These are phyloP conservation scores for Strix occidentalis DNA, from an alignment of 2,797 vertebrate genomes.

Conservation along the genomic window DNA sequence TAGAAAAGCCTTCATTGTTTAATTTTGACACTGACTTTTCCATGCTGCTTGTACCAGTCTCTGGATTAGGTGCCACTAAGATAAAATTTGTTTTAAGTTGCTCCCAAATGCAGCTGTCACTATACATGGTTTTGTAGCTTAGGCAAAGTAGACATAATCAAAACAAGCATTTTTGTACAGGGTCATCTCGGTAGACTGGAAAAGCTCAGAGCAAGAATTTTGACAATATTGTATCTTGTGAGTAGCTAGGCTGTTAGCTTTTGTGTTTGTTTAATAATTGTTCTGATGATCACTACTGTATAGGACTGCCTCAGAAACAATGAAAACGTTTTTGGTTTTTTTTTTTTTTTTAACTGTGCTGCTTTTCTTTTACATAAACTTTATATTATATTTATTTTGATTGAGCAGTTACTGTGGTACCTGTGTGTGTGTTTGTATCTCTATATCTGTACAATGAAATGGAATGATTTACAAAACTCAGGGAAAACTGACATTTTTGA, in stretches of 20 bases:
- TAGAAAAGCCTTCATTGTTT: slow-evolving; percentile 96
- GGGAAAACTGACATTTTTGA: slow-evolving; percentile 68
- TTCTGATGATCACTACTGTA: neutral
- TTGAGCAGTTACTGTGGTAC: neutral
- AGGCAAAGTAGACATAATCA: slow-evolving; percentile 74
- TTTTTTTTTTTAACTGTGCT: neutral
- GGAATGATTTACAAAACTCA: slow-evolving; percentile 49
- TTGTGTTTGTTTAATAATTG: slow-evolving; percentile 39
- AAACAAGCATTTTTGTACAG: slow-evolving; percentile 73
- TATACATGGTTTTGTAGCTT: slow-evolving; percentile 72
- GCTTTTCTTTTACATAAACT: neutral
- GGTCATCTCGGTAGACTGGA: slow-evolving; percentile 66
- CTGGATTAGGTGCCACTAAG: slow-evolving; percentile 83
- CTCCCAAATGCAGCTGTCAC: slow-evolving; percentile 81
- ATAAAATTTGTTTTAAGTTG: slow-evolving; percentile 84
- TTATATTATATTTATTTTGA: neutral
- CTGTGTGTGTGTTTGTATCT: neutral
- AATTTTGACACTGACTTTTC: slow-evolving; percentile 86
- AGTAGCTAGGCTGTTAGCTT: slow-evolving; percentile 56
- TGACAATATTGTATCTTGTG: slow-evolving; percentile 71
- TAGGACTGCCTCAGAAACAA: neutral
- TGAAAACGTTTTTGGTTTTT: neutral
- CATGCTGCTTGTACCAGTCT: slow-evolving; percentile 80
- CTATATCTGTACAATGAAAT: neutral
- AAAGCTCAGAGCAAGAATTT: slow-evolving; percentile 66